Percentiles rank a stretch among this genome's conserved stretches.
Conservation (phyloP, 1,140 invertebrate species). For the Drosophila lacteicornis region DNA sequence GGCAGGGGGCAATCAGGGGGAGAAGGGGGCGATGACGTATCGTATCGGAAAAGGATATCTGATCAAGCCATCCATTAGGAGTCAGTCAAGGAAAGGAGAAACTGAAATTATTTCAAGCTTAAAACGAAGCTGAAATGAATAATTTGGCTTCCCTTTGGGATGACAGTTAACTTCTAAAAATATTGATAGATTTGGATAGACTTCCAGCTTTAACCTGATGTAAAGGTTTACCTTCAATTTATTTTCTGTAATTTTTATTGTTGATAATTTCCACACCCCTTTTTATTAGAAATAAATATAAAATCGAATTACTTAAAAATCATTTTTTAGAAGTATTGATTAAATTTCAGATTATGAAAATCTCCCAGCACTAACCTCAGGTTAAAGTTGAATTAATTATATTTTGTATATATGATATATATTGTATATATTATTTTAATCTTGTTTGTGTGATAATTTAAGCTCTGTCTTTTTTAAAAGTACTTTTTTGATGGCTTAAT, state of each 20-base stretch:
- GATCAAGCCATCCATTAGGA: slow-evolving; percentile 30
- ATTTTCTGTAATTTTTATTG: not conserved
- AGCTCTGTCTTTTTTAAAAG: too few species aligned
- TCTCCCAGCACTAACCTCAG: too few species aligned
- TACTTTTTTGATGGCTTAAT: too few species aligned
- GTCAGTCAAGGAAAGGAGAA: slow-evolving; percentile 6
- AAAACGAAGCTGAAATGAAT: not conserved
- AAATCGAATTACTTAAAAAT: too few species aligned
- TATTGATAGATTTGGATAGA: fast-evolving
- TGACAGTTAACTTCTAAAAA: not conserved
- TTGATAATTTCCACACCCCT: not conserved
- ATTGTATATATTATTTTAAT: too few species aligned
- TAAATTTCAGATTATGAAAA: too few species aligned
- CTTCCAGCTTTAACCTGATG: too few species aligned
- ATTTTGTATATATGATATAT: too few species aligned
- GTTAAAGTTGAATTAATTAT: too few species aligned
- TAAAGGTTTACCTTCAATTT: not conserved
- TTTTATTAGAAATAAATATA: not conserved
- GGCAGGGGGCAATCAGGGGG: not conserved
- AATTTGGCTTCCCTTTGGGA: not conserved
- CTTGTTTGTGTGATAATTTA: too few species aligned
- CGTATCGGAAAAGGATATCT: slow-evolving; percentile 8
- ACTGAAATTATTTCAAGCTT: not conserved
- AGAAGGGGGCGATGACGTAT: not conserved
- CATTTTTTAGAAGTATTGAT: too few species aligned